These are phyloP conservation scores for Percopsis omiscomaycus DNA, from an alignment of 2,797 vertebrate species.

Conservation along the genomic window DNA sequence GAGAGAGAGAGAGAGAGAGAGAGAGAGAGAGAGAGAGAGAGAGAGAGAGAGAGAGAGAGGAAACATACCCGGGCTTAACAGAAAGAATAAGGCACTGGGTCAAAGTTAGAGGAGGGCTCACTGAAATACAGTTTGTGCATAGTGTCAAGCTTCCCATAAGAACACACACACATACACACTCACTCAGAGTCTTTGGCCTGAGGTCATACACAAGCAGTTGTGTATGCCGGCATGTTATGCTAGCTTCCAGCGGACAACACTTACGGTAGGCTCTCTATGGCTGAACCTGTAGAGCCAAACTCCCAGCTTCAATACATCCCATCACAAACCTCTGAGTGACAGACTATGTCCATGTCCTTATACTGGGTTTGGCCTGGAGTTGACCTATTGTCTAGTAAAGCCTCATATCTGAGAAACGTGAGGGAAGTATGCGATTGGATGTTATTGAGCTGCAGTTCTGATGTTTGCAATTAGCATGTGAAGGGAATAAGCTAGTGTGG, in stretches of 20 bases:
- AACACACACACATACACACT: neutral
- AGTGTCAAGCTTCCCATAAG: too few species aligned
- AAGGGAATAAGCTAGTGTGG: slow-evolving; percentile 45
- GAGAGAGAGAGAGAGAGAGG: too few species aligned
- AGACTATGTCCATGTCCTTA: too few species aligned
- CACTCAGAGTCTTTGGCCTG: neutral
- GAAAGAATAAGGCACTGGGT: slow-evolving; percentile 9
- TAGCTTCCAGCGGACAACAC: neutral
- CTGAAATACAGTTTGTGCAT: slow-evolving; percentile 8
- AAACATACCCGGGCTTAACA: slow-evolving; percentile 1
- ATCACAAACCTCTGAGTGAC: too few species aligned
- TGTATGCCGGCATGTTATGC: neutral
- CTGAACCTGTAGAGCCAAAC: neutral
- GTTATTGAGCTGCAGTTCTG: slow-evolving; percentile 8
- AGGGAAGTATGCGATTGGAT: slow-evolving; percentile 12
- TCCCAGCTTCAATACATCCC: neutral
- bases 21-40: too few species aligned
- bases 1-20: too few species aligned
- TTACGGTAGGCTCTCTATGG: neutral
- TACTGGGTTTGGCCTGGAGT: too few species aligned
- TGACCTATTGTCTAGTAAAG: neutral
- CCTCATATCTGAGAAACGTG: neutral
- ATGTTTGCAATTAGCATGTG: slow-evolving; percentile 53
- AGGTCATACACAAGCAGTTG: neutral
- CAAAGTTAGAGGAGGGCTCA: slow-evolving; percentile 5